These are phyloP conservation scores for Podarcis lilfordi DNA, from an alignment of 2,797 vertebrate species.

Conservation along the genomic window DNA sequence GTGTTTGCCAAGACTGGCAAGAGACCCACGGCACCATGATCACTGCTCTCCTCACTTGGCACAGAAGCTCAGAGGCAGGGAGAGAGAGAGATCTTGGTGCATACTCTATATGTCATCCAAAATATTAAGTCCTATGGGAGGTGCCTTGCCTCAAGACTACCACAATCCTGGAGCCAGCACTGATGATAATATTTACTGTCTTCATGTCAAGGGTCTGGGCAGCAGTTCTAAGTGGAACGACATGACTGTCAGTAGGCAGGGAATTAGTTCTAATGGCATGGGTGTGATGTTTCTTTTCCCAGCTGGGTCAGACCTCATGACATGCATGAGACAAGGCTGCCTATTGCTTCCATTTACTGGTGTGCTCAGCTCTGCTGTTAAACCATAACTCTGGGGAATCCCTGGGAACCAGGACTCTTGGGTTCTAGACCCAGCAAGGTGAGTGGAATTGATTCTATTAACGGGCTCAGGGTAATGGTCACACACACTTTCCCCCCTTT, in stretches of 20 bases:
- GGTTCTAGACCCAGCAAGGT: no score
- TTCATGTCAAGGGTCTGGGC: background rate
- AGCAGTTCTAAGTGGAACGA: background rate
- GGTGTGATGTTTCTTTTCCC: background rate
- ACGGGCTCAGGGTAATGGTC: background rate
- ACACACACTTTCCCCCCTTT: no score
- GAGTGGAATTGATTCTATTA: background rate
- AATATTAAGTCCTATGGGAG: background rate
- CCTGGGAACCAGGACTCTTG: background rate
- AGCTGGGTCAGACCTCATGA: conserved; percentile 5
- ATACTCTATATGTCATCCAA: background rate
- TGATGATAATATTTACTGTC: background rate
- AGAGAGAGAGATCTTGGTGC: no score
- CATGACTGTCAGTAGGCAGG: background rate
- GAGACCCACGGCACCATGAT: background rate
- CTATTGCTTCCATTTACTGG: background rate
- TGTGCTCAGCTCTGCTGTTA: background rate
- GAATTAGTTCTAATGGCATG: conserved; percentile 6
- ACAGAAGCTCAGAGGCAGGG: background rate
- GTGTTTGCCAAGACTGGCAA: background rate
- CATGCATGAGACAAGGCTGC: background rate
- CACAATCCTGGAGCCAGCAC: background rate
- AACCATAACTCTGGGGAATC: background rate
- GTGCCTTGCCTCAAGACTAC: background rate
- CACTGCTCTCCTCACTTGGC: background rate